A percentile compares a stretch with the other conserved stretches of the same genome.
Evolutionary conservation across 1,140 invertebrate genomes (phyloP).

Genomic region (Myzus persicae): DNA sequence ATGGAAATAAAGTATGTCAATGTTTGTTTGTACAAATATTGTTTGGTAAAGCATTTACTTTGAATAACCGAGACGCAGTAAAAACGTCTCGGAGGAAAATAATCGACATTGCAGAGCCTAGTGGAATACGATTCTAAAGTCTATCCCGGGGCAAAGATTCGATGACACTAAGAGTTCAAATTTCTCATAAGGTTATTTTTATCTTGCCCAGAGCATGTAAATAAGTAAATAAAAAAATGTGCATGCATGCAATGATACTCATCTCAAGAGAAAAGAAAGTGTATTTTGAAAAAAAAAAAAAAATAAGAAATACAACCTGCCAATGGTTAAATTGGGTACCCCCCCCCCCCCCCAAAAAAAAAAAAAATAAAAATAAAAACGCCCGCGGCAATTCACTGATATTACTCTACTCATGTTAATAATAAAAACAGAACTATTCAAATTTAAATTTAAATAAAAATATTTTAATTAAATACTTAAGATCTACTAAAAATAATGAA

Average conservation of each 20-base stretch:
- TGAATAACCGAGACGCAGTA: background rate
- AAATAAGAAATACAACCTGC: background rate
- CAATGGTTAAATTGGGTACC: background rate
- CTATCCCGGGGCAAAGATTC: background rate
- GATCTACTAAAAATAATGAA: background rate
- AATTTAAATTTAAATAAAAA: background rate
- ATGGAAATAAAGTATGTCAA: background rate
- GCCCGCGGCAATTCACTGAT: background rate
- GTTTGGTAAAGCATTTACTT: background rate
- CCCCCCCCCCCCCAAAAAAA: too few relatives aligned
- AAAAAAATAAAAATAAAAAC: too few relatives aligned
- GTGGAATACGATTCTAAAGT: background rate
- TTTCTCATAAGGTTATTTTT: constrained; percentile 5
- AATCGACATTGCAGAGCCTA: background rate
- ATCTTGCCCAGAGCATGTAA: background rate
- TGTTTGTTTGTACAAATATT: background rate
- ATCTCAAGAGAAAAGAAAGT: background rate
- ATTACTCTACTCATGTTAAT: too few relatives aligned
- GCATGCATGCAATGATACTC: background rate
- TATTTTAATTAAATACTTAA: background rate
- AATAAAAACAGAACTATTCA: background rate
- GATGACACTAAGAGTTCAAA: background rate
- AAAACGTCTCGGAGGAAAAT: background rate
- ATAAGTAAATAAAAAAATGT: background rate
- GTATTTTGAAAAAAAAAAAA: background rate